These are phyloP conservation scores for Drosophila rhopaloa DNA, from an alignment of 1,140 invertebrate genomes.

Conservation along the genomic window DNA sequence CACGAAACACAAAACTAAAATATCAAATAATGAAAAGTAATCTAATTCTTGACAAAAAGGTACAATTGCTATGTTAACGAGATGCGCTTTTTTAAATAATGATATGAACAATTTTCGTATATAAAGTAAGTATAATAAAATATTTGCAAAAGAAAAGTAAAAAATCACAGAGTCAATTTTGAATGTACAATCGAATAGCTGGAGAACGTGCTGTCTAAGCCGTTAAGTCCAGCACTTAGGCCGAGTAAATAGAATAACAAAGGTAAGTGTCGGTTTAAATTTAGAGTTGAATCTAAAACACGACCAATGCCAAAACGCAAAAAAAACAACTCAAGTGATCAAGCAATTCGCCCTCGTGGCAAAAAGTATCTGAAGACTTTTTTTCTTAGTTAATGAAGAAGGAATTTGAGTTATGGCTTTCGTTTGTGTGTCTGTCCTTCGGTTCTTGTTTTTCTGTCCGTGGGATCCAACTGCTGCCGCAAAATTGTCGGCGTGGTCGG, in stretches of 20 bases:
- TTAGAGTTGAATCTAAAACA: neutral
- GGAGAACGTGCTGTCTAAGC: slow-evolving; percentile 3
- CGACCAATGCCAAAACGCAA: neutral
- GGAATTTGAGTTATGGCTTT: slow-evolving; percentile 20
- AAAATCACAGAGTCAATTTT: slow-evolving; percentile 61
- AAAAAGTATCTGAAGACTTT: slow-evolving; percentile 3
- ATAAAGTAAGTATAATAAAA: slow-evolving; percentile 21
- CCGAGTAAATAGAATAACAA: slow-evolving; percentile 26
- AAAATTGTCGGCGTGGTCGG: slow-evolving; percentile 41
- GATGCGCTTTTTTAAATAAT: slow-evolving; percentile 51
- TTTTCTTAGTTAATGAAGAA: neutral
- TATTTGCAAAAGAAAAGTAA: slow-evolving; percentile 46
- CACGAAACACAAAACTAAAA: slow-evolving; percentile 8
- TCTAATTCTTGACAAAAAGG: slow-evolving; percentile 16
- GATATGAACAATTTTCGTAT: slow-evolving; percentile 15
- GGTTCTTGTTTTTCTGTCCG: slow-evolving; percentile 30
- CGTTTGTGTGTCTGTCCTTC: slow-evolving; percentile 12
- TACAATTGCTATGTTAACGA: slow-evolving; percentile 52
- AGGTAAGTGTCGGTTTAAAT: slow-evolving; percentile 5
- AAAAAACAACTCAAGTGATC: slow-evolving; percentile 14
- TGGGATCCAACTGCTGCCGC: slow-evolving; percentile 74
- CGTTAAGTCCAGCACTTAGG: slow-evolving; percentile 20
- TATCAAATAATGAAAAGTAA: slow-evolving; percentile 15
- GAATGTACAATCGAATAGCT: slow-evolving; percentile 41
- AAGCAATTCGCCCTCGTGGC: too few relatives aligned